Conservation (phyloP, 2,797 vertebrate genomes). For the Uromys caudimaculatus region DNA sequence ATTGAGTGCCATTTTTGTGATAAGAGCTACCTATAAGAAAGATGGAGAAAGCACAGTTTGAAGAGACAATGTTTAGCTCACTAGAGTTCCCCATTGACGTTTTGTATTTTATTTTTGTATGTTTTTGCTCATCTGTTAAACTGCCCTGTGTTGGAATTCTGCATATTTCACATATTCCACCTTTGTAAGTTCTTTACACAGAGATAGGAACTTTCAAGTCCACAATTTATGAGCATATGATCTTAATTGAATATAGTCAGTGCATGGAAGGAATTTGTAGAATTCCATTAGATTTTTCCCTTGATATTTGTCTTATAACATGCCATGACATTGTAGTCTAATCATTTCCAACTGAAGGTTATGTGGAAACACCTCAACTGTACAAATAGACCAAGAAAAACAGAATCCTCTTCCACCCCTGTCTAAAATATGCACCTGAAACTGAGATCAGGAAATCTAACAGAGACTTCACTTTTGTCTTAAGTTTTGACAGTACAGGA, state of each 20-base stretch:
- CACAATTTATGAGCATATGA: slow-evolving; percentile 43
- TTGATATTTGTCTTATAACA: slow-evolving; percentile 30
- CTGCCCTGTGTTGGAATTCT: slow-evolving; percentile 24
- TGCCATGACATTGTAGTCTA: slow-evolving; percentile 29
- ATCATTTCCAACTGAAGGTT: slow-evolving; percentile 35
- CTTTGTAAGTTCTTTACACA: slow-evolving; percentile 54
- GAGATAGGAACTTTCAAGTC: background rate
- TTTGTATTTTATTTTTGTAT: background rate
- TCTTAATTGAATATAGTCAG: slow-evolving; percentile 58
- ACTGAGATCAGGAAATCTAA: background rate
- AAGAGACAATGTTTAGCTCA: background rate
- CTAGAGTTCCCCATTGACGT: background rate
- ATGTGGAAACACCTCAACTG: background rate
- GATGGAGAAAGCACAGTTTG: background rate
- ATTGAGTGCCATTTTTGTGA: slow-evolving; percentile 11
- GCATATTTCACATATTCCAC: background rate
- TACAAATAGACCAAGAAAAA: slow-evolving; percentile 37
- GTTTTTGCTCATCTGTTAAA: background rate
- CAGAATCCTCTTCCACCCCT: background rate
- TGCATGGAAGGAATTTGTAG: slow-evolving; percentile 63
- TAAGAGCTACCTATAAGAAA: slow-evolving; percentile 25
- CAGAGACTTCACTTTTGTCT: background rate
- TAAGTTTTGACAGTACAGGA: slow-evolving; percentile 17
- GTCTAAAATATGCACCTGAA: slow-evolving; percentile 1
- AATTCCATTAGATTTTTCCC: slow-evolving; percentile 58